Conservation (phyloP, 1,140 invertebrate genomes). For the Drosophila oshimai region DNA sequence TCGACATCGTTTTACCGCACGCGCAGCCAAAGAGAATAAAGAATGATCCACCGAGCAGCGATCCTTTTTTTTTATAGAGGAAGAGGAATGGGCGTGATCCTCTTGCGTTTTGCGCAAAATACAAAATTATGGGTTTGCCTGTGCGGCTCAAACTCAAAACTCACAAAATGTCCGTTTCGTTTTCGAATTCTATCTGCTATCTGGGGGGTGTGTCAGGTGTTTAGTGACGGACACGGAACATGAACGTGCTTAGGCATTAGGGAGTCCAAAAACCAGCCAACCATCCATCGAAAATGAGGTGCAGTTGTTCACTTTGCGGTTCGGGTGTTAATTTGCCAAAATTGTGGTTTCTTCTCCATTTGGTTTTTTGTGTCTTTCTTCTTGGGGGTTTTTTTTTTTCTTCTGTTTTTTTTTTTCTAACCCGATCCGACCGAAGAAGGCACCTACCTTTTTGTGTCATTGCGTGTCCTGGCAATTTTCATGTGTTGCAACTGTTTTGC, state of each 20-base stretch:
- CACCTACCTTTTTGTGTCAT: slow-evolving; percentile 46
- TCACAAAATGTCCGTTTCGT: slow-evolving; percentile 26
- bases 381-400: neutral
- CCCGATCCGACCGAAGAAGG: slow-evolving; percentile 25
- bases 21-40: slow-evolving; percentile 15
- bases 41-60: neutral
- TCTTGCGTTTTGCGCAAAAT: slow-evolving; percentile 64
- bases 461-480: slow-evolving; percentile 72
- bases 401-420: slow-evolving; percentile 39
- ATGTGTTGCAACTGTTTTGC: slow-evolving; percentile 63
- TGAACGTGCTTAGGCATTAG: slow-evolving; percentile 78
- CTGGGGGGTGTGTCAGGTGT: slow-evolving; percentile 62
- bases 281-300: slow-evolving; percentile 28
- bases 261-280: slow-evolving; percentile 38
- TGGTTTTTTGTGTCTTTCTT: neutral
- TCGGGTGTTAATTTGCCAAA: slow-evolving; percentile 73
- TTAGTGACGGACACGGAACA: slow-evolving; percentile 72
- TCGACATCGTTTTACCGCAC: slow-evolving; percentile 62
- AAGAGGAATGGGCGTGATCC: slow-evolving; percentile 55
- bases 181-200: slow-evolving; percentile 9
- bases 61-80: slow-evolving; percentile 6
- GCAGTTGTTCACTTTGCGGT: slow-evolving; percentile 35
- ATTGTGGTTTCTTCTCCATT: slow-evolving; percentile 54
- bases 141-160: slow-evolving; percentile 1
- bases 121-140: slow-evolving; percentile 75